Percentiles rank a stretch among this genome's conserved stretches.
Evolutionary conservation across 2,888 invertebrate genomes (phyloP).

Genomic region (Maniola hyperantus): DNA sequence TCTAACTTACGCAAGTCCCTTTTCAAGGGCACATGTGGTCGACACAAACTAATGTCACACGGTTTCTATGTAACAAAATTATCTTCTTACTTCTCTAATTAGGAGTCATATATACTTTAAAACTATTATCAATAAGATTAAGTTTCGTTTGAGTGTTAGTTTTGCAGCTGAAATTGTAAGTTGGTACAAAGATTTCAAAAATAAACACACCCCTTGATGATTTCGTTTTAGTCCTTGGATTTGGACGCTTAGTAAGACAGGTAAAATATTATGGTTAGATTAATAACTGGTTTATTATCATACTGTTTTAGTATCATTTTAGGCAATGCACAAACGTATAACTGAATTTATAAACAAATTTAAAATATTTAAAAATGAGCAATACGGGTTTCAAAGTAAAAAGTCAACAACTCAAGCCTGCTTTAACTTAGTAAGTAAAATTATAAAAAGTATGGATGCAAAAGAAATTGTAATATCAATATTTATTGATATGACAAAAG

Average conservation of each 20-base stretch:
- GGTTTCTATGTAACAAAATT: slow-evolving; percentile 24
- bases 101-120: not conserved
- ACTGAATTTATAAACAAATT: no score
- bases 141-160: slow-evolving; percentile 1
- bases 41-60: slow-evolving; percentile 48
- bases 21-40: slow-evolving; percentile 62
- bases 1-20: slow-evolving; percentile 47
- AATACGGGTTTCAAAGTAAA: no score
- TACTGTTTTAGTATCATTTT: not conserved
- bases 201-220: slow-evolving; percentile 33
- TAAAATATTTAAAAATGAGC: no score
- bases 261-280: slow-evolving; percentile 14
- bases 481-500: no score
- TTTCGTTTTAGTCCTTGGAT: slow-evolving; percentile 21
- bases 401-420: no score
- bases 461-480: no score
- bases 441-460: no score
- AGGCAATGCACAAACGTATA: no score
- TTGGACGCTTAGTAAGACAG: slow-evolving; percentile 21
- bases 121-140: not conserved
- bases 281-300: not conserved
- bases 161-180: not conserved
- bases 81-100: slow-evolving; percentile 1
- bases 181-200: slow-evolving; percentile 28
- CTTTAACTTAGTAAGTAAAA: no score